These are phyloP conservation scores for Zaprionus bogoriensis DNA, from an alignment of 2,888 invertebrate genomes.

Conservation along the genomic window DNA sequence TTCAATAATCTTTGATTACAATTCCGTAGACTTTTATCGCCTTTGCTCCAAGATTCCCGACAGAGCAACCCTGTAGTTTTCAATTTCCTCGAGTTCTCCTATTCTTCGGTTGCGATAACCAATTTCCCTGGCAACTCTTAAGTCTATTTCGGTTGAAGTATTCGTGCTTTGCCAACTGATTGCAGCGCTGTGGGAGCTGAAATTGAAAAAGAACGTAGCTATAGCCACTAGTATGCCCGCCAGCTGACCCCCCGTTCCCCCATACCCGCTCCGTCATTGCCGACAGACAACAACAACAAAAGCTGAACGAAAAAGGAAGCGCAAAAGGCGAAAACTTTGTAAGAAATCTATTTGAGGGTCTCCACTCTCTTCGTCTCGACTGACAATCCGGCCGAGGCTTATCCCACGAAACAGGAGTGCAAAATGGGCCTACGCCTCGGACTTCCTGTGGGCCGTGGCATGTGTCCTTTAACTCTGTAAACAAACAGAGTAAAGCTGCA, in stretches of 20 bases:
- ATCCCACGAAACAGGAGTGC: conserved; percentile 37
- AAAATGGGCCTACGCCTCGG: conserved; percentile 49
- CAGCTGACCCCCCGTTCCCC: not conserved
- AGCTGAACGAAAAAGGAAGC: conserved; percentile 29
- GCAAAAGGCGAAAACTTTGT: conserved; percentile 52
- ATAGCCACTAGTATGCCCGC: not conserved
- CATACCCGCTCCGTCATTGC: not conserved
- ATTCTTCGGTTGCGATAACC: not conserved
- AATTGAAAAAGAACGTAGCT: conserved; percentile 41
- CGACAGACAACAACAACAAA: conserved; percentile 37
- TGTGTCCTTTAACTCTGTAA: conserved; percentile 64
- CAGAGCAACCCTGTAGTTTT: not conserved
- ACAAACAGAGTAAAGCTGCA: conserved; percentile 65
- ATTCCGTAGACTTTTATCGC: too few relatives aligned
- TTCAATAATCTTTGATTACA: too few relatives aligned
- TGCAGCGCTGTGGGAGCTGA: conserved; percentile 29
- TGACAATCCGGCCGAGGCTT: conserved; percentile 41
- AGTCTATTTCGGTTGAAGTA: conserved; percentile 42
- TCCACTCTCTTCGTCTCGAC: not conserved
- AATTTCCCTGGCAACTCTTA: conserved; percentile 25
- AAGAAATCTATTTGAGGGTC: conserved; percentile 52
- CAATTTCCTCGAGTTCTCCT: not conserved
- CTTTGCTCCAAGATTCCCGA: not conserved
- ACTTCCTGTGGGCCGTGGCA: conserved; percentile 47
- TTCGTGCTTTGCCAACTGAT: conserved; percentile 40